Conservation (phyloP, 2,113 vertebrate genomes). For the Heliornis fulica region DNA sequence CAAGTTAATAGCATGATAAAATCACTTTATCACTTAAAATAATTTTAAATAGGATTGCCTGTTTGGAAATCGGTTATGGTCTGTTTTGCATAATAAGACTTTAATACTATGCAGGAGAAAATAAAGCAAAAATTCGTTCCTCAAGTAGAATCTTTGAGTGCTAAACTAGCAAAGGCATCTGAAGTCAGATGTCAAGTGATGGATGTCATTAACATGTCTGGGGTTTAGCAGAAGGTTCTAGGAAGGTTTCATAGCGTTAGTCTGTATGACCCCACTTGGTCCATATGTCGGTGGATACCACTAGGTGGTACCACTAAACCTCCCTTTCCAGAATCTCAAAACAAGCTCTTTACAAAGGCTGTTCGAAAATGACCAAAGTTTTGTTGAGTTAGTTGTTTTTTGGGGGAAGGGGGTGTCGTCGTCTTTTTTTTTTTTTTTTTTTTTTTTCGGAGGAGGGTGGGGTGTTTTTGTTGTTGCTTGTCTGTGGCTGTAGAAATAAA, state of each 20-base stretch:
- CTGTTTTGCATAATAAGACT: background rate
- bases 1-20: background rate
- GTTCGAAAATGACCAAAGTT: background rate
- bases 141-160: background rate
- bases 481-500: background rate
- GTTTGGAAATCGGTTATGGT: background rate
- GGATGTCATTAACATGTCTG: background rate
- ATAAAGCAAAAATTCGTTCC: background rate
- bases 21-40: background rate
- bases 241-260: background rate
- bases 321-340: background rate
- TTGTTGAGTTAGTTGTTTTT: too few species aligned
- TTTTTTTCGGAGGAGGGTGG: too few species aligned
- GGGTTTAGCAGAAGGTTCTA: background rate
- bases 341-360: background rate
- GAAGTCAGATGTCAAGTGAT: background rate
- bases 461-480: background rate
- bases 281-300: background rate
- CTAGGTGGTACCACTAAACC: constrained; percentile 48
- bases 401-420: too few species aligned
- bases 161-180: background rate
- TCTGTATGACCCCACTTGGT: background rate
- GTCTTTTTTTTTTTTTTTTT: too few species aligned
- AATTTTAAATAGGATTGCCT: background rate
- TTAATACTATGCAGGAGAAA: background rate